A percentile compares a stretch with the other conserved stretches of the same genome.
phyloP scores from a whole-genome alignment of 2,113 vertebrate species.

The Paradisaea rubra region DNA sequence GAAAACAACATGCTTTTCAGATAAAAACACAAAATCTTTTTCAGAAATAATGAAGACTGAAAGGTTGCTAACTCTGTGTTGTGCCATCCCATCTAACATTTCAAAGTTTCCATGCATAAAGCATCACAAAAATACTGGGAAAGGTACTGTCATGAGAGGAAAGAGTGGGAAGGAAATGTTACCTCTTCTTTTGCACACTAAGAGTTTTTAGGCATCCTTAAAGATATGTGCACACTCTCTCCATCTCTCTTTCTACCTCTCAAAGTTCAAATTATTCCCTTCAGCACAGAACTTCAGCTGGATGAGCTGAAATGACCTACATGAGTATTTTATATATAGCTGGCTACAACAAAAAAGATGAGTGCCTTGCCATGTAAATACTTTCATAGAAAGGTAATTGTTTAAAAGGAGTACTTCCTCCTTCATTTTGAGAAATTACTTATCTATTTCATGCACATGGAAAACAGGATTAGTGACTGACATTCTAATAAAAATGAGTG shows the following conservation, averaged over 20 bases:
- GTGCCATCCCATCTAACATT: not conserved
- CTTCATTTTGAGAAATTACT: not conserved
- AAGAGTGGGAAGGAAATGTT: not conserved
- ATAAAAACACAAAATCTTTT: not conserved
- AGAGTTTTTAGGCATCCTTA: not conserved
- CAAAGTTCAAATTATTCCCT: not conserved
- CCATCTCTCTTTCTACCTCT: not conserved
- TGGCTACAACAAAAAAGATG: not conserved
- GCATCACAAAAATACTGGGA: not conserved
- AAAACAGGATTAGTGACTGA: not conserved
- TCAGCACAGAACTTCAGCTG: not conserved
- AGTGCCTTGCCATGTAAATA: not conserved
- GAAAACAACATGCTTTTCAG: not conserved
- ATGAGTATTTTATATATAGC: not conserved
- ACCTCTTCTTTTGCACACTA: not conserved
- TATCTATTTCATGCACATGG: not conserved
- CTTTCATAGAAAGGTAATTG: not conserved
- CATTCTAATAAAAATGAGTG: not conserved
- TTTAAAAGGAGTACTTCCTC: not conserved
- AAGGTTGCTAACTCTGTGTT: not conserved
- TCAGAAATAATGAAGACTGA: not conserved
- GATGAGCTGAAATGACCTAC: not conserved
- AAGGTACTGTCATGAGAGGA: not conserved
- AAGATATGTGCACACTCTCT: not conserved
- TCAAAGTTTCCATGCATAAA: not conserved